Evolutionary conservation across 2,888 invertebrate genomes (phyloP).

Genomic region (Ametastegia equiseti): DNA sequence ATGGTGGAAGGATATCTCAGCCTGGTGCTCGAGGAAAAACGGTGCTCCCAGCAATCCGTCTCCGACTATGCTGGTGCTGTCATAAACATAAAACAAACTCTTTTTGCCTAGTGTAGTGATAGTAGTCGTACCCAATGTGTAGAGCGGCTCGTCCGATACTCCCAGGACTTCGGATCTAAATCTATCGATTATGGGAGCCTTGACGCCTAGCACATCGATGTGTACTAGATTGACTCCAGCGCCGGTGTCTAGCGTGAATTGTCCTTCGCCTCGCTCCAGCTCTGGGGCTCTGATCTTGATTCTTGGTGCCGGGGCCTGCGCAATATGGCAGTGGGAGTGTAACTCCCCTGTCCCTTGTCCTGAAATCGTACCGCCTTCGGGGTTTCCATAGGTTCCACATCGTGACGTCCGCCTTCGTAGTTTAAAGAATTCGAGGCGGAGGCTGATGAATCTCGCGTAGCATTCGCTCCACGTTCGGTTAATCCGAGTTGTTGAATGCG

Average conservation of each 20-base stretch:
- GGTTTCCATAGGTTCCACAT: too few species aligned
- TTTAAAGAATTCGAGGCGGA: not conserved
- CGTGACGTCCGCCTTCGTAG: slow-evolving; percentile 32
- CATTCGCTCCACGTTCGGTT: not conserved
- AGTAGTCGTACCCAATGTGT: not conserved
- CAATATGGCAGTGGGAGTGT: slow-evolving; percentile 1
- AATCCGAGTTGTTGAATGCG: not conserved
- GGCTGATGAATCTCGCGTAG: not conserved
- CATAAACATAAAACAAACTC: not conserved
- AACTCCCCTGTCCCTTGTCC: not conserved
- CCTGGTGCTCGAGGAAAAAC: not conserved
- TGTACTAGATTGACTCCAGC: not conserved
- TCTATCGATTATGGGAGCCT: not conserved
- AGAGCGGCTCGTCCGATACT: not conserved
- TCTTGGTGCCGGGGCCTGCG: slow-evolving; percentile 10
- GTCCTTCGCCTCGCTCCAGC: not conserved
- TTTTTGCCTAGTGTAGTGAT: not conserved
- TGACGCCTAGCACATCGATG: not conserved
- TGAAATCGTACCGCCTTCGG: not conserved
- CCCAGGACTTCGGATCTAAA: not conserved
- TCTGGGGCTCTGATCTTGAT: slow-evolving; percentile 8
- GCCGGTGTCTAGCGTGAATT: slow-evolving; percentile 9
- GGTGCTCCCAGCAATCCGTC: not conserved
- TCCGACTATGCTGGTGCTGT: not conserved
- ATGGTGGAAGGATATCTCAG: not conserved